Evolutionary conservation across 2,113 vertebrate species (phyloP).

Genomic region (Apodemus sylvaticus): DNA sequence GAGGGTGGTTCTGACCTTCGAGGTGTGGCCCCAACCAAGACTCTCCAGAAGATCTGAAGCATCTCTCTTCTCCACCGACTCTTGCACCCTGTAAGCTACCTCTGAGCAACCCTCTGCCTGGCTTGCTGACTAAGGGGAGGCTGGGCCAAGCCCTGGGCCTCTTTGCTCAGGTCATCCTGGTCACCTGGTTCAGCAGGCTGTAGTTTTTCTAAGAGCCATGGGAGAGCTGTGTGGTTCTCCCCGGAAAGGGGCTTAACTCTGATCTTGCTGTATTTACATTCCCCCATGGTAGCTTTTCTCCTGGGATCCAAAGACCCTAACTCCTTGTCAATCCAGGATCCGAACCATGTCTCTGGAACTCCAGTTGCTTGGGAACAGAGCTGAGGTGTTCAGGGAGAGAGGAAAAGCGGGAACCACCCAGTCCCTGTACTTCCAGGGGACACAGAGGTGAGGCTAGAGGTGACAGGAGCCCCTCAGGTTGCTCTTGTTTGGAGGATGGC

Average conservation of each 20-base stretch:
- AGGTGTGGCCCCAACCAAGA: neutral
- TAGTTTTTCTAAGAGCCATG: slow-evolving; percentile 75
- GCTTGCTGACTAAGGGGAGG: neutral
- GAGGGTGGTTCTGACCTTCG: neutral
- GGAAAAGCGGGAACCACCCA: slow-evolving; percentile 88
- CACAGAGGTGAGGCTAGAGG: slow-evolving; percentile 76
- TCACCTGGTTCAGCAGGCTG: slow-evolving; percentile 52
- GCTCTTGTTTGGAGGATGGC: slow-evolving; percentile 83
- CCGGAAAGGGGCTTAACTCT: slow-evolving; percentile 70
- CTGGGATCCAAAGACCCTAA: slow-evolving; percentile 81
- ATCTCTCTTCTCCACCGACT: neutral
- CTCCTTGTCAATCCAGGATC: slow-evolving; percentile 91
- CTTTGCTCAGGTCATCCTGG: neutral
- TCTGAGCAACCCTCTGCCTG: neutral
- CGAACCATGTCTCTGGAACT: slow-evolving; percentile 93
- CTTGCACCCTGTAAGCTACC: neutral
- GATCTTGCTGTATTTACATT: slow-evolving; percentile 57
- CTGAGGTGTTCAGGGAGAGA: slow-evolving; percentile 95
- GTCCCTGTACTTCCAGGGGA: slow-evolving; percentile 80
- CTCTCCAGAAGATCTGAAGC: neutral
- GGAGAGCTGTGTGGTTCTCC: neutral
- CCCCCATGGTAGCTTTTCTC: slow-evolving; percentile 23
- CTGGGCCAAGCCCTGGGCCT: neutral
- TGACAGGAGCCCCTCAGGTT: slow-evolving; percentile 65
- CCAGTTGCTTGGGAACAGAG: slow-evolving; percentile 84